Conservation (phyloP, 2,113 vertebrate species). For the Myrmecophaga tridactyla region DNA sequence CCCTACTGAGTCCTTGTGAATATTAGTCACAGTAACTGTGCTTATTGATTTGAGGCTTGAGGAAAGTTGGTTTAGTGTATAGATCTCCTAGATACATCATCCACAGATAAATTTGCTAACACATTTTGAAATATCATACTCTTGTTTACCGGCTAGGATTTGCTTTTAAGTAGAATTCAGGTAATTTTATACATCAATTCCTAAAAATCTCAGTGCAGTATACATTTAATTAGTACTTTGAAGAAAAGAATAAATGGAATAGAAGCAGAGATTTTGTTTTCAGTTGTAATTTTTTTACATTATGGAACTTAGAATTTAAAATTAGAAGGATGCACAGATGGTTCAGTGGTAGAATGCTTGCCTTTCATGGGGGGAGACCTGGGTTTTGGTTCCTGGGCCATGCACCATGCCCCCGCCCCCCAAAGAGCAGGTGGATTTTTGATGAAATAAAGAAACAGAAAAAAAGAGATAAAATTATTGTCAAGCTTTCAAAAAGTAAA, state of each 20-base stretch:
- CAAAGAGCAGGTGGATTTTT: no score
- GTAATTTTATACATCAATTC: neutral
- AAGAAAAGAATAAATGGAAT: conserved; percentile 19
- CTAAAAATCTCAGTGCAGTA: neutral
- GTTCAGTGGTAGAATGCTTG: no score
- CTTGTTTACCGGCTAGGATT: neutral
- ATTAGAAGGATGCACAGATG: no score
- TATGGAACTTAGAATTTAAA: neutral
- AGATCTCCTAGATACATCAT: neutral
- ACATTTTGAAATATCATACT: conserved; percentile 15
- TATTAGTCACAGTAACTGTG: neutral
- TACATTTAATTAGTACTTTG: neutral
- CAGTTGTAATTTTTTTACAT: neutral
- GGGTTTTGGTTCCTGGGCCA: no score
- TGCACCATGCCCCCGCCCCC: no score
- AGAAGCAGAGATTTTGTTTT: neutral
- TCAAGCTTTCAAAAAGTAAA: neutral
- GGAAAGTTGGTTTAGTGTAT: neutral
- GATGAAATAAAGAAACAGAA: no score
- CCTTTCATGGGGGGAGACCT: no score
- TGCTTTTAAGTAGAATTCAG: conserved; percentile 7
- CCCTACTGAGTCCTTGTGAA: neutral
- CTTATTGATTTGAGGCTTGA: neutral
- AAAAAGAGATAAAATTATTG: neutral
- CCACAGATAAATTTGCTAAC: neutral